Evolutionary conservation across 2,888 invertebrate species (phyloP).

Genomic region (Papilio gigon): DNA sequence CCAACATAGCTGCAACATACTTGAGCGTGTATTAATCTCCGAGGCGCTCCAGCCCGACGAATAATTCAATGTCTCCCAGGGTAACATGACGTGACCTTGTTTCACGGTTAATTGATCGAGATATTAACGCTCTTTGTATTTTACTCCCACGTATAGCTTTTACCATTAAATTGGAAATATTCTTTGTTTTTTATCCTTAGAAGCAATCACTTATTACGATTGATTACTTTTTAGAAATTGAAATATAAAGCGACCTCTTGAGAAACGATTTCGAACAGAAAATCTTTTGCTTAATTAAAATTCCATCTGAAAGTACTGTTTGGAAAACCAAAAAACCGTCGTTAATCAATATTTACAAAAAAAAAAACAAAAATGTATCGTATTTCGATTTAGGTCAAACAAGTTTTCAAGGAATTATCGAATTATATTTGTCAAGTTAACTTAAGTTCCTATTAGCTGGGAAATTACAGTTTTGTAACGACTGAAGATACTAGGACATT

Average conservation of each 20-base stretch:
- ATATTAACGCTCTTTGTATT: conserved; percentile 40
- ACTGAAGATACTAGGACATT: conserved; percentile 9
- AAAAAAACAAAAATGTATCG: no score
- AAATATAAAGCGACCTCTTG: background rate
- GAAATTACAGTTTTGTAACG: conserved; percentile 2
- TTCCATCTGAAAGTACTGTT: no score
- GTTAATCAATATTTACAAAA: no score
- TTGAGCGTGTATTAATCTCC: conserved; percentile 27
- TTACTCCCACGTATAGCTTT: conserved; percentile 16
- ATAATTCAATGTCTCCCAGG: conserved; percentile 51
- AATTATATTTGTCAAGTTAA: background rate
- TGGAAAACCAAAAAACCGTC: no score
- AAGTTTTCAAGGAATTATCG: background rate
- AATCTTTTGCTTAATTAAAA: background rate
- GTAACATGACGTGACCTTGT: conserved; percentile 57
- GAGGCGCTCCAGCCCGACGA: conserved; percentile 41
- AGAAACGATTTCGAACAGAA: background rate
- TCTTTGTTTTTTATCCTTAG: background rate
- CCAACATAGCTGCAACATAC: background rate
- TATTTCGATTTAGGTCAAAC: no score
- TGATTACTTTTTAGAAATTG: background rate
- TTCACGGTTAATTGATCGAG: conserved; percentile 56
- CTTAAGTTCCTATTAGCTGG: background rate
- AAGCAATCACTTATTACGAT: background rate
- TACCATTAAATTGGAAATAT: conserved; percentile 21